Evolutionary conservation across 2,113 vertebrate species (phyloP).

Genomic region (Nymphicus hollandicus): DNA sequence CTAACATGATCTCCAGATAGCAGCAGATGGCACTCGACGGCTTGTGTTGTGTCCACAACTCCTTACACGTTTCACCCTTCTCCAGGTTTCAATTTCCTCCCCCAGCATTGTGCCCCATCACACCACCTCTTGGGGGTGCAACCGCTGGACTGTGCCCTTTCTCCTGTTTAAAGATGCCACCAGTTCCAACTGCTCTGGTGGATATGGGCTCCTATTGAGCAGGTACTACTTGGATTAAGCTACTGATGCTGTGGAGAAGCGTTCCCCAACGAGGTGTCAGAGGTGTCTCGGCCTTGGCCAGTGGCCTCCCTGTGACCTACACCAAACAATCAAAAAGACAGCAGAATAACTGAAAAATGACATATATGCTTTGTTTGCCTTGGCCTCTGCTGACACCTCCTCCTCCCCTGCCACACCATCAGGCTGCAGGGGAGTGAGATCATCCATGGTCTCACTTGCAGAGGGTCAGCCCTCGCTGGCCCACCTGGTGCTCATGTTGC

Average conservation of each 20-base stretch:
- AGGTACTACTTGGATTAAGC: background rate
- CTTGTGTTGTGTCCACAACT: background rate
- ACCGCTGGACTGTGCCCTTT: background rate
- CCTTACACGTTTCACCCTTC: background rate
- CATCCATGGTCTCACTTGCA: background rate
- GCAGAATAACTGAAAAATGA: background rate
- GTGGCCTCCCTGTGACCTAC: background rate
- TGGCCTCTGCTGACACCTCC: background rate
- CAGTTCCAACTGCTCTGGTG: background rate
- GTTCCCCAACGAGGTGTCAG: background rate
- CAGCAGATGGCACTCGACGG: constrained; percentile 60
- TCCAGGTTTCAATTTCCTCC: background rate
- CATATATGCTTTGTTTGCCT: background rate
- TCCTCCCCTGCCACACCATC: background rate
- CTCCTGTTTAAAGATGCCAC: background rate
- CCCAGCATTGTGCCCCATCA: background rate
- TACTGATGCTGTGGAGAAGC: background rate
- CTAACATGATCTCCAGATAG: constrained; percentile 60
- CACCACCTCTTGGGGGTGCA: background rate
- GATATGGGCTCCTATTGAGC: background rate
- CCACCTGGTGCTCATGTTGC: constrained; percentile 9
- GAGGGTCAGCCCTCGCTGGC: background rate
- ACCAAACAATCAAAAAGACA: background rate
- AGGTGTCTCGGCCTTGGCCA: background rate
- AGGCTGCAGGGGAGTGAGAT: background rate